A percentile compares a stretch with the other conserved stretches of the same genome.
Evolutionary conservation across 2,888 invertebrate genomes (phyloP).

Genomic region (Clitarchus hookeri): DNA sequence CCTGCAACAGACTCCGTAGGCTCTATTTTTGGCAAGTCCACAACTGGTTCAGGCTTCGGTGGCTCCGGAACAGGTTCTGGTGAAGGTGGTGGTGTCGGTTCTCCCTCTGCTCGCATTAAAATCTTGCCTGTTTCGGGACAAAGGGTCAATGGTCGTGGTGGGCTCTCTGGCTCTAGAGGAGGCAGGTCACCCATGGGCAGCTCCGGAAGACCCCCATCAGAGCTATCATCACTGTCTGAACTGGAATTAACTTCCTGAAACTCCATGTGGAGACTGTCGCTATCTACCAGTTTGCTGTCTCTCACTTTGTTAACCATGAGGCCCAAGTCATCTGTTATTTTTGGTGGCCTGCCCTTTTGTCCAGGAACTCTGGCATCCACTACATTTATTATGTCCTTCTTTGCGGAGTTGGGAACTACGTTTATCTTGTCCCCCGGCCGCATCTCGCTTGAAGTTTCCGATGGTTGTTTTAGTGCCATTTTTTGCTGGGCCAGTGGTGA

Average conservation of each 20-base stretch:
- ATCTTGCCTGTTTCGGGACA: conserved; percentile 69
- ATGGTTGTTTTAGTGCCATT: conserved; percentile 27
- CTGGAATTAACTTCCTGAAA: conserved; percentile 50
- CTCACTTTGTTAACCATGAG: conserved; percentile 37
- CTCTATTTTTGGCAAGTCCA: conserved; percentile 43
- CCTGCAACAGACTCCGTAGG: background rate
- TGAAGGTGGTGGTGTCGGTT: conserved; percentile 59
- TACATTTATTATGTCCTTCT: conserved; percentile 21
- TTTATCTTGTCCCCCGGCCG: conserved; percentile 25
- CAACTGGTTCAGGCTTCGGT: conserved; percentile 50
- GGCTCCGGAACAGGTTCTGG: conserved; percentile 54
- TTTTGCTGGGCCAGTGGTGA: conserved; percentile 20
- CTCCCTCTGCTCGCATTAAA: conserved; percentile 65
- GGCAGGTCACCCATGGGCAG: conserved; percentile 51
- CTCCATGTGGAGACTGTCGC: conserved; percentile 55
- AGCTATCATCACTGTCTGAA: conserved; percentile 36
- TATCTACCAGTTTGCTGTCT: conserved; percentile 54
- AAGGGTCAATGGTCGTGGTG: conserved; percentile 70
- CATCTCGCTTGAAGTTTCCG: background rate
- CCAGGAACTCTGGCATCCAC: conserved; percentile 29
- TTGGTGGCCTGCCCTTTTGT: conserved; percentile 23
- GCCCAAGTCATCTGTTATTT: background rate
- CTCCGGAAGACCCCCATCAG: conserved; percentile 37
- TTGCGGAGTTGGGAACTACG: conserved; percentile 10
- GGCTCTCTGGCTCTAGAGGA: conserved; percentile 64